Conservation (phyloP, 2,797 vertebrate genomes). For the Malurus splendens region DNA sequence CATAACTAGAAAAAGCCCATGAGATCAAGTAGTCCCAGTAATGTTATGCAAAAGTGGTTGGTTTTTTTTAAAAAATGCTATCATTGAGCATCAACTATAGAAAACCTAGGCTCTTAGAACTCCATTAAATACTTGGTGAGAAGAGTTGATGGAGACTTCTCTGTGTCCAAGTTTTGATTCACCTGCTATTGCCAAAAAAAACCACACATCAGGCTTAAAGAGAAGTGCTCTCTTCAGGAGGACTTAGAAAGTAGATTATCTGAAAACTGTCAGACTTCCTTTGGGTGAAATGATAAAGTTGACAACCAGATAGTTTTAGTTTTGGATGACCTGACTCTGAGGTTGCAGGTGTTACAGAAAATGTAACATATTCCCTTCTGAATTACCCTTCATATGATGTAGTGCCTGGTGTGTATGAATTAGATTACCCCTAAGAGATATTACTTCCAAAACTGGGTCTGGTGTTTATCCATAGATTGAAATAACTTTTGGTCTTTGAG, state of each 20-base stretch:
- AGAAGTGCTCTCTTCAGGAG: neutral
- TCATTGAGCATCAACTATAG: neutral
- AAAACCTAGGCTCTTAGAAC: neutral
- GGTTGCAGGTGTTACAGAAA: neutral
- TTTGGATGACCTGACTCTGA: neutral
- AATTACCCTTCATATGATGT: neutral
- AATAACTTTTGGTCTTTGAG: neutral
- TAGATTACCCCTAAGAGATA: neutral
- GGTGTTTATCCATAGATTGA: neutral
- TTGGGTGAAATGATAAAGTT: neutral
- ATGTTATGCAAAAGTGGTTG: neutral
- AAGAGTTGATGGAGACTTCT: neutral
- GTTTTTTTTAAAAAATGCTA: fast-evolving
- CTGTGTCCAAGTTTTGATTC: neutral
- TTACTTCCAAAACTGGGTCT: neutral
- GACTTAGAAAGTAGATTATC: neutral
- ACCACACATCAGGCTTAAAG: fast-evolving
- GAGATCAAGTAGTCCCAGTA: neutral
- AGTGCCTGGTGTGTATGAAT: neutral
- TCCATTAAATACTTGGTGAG: neutral
- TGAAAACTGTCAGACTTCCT: neutral
- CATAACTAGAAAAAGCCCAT: neutral
- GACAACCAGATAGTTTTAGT: neutral
- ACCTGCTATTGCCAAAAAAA: neutral
- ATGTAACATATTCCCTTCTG: neutral